Evolutionary conservation across 2,888 invertebrate species (phyloP).

Genomic region (Endomychus coccineus): DNA sequence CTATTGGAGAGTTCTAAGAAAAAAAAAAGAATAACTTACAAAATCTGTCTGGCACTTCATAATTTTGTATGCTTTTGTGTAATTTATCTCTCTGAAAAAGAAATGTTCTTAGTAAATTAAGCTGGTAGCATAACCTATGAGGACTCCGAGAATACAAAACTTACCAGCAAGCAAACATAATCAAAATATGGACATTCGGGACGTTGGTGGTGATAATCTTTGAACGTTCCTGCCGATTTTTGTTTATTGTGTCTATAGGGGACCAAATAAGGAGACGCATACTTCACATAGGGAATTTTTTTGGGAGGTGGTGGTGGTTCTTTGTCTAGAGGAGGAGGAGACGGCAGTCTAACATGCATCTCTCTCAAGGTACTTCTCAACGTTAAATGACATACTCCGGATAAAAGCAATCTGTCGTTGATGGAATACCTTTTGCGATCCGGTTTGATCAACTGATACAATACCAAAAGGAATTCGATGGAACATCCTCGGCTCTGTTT

Average conservation of each 20-base stretch:
- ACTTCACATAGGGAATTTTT: constrained; percentile 11
- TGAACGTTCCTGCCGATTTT: no score
- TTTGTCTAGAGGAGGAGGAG: constrained; percentile 31
- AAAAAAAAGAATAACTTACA: no score
- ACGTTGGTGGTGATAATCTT: no score
- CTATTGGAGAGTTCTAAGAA: no score
- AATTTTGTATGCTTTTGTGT: no score
- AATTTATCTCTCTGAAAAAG: no score
- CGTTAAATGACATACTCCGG: constrained; percentile 38
- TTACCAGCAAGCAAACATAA: constrained; percentile 30
- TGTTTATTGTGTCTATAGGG: constrained; percentile 27
- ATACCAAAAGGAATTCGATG: constrained; percentile 38
- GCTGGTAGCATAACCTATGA: no score
- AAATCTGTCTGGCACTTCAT: no score
- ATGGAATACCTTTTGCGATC: constrained; percentile 34
- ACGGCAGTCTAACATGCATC: constrained; percentile 41
- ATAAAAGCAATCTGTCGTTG: constrained; percentile 40
- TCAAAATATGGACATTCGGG: constrained; percentile 38
- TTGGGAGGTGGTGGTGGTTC: constrained; percentile 12
- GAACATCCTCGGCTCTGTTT: constrained; percentile 33
- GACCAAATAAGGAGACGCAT: constrained; percentile 36
- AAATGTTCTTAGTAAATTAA: no score
- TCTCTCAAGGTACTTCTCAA: constrained; percentile 38
- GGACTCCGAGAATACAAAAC: no score
- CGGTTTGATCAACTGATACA: constrained; percentile 37